Base-by-base conservation (phyloP, 2,797 vertebrate genomes). In the Aeoliscus strigatus region DNA sequence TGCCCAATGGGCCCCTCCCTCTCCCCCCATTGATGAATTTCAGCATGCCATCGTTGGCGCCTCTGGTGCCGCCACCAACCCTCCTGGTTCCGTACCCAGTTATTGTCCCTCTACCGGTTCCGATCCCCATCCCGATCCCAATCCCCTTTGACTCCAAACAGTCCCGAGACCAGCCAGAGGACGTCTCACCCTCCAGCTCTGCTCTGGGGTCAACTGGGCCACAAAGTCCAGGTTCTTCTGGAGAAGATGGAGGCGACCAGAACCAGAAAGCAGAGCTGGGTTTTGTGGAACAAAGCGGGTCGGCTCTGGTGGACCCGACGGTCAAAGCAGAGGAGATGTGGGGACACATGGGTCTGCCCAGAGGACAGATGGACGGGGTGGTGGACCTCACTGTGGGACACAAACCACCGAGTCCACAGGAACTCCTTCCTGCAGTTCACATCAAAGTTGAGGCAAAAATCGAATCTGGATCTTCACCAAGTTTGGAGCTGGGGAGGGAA, bases 81-180 rank as follows among this genome's bases (percentile, higher is more conserved):
- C 89, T 99, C 49, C 82, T 99, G 75, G 95, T 99, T 83, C 96
- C 96, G 56, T 99, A 99, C 71, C 96, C 96, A 1, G 92, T 99
- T 41, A 98, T 99, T 49, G 96, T 99, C 45, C 96, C 96, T 24
- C 86, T 99, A 56, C 96, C 96, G 0, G 94, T 98, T 38, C 96
- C 96, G 35, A 94, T 98, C 62, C 95, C 96, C 18, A 97, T 98
- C 66, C 96, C 96, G 3, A 93, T 98, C 15, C 96, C 96, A 46
- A 92, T 98, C 61, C 96, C 94, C 30, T 86, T 88, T 0, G 91
- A 89, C 81, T 91, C 93, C 65, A 94, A 94, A 78, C 80, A 86
- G 42, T 90, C 89, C 55, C 91, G 89, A 2, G 90, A 94, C 58
- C 91, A 91, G 60, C 88, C 90, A 18, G 90, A 93, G 79, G 91